These are phyloP conservation scores for Phymorhynchus buccinoides DNA, from an alignment of 1,140 invertebrate species.

Conservation along the genomic window DNA sequence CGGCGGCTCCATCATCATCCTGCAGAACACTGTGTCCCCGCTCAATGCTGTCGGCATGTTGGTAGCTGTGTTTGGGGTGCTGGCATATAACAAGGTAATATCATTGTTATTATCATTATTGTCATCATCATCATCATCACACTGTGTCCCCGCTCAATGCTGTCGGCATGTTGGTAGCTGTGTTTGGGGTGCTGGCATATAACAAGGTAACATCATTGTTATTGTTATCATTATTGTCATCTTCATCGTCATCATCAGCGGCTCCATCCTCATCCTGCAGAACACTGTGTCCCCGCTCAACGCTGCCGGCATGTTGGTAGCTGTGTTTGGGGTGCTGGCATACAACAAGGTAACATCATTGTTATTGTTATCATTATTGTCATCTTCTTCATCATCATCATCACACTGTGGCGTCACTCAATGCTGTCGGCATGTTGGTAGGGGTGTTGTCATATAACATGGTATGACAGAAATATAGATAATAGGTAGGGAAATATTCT, in stretches of 20 bases:
- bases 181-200: conserved; percentile 88
- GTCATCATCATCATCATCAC: conserved; percentile 91
- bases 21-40: conserved; percentile 92
- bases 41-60: conserved; percentile 93
- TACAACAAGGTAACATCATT: conserved; percentile 88
- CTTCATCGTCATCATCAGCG: conserved; percentile 90
- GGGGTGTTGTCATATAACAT: conserved; percentile 93
- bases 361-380: too few relatives aligned
- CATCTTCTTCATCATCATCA: conserved; percentile 95
- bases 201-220: conserved; percentile 77
- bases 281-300: conserved; percentile 94
- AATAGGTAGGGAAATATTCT: neutral
- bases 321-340: conserved; percentile 89
- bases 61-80: conserved; percentile 90
- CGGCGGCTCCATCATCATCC: conserved; percentile 86
- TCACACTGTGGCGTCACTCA: conserved; percentile 89
- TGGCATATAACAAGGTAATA: conserved; percentile 87
- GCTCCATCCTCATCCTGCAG: conserved; percentile 89
- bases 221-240: neutral
- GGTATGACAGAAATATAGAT: conserved; percentile 54
- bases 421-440: conserved; percentile 91
- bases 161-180: conserved; percentile 87
- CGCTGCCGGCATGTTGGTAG: conserved; percentile 91
- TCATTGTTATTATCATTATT: too few relatives aligned
- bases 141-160: conserved; percentile 91